Conservation (phyloP, 2,888 invertebrate genomes). For the Lycaena phlaeas region DNA sequence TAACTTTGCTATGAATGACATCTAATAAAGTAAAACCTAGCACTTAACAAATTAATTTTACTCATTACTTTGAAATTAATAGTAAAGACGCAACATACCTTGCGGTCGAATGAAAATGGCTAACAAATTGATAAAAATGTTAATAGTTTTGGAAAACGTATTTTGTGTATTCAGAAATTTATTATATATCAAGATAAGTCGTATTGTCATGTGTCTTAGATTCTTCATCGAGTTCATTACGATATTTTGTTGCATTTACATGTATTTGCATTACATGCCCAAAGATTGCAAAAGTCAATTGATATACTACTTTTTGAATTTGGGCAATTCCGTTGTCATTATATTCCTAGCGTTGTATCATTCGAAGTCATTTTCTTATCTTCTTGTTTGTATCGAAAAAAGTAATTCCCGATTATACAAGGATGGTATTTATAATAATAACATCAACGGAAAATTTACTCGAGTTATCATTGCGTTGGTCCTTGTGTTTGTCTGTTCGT, state of each 20-base stretch:
- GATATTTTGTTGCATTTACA: neutral
- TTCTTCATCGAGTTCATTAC: neutral
- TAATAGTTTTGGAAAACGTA: neutral
- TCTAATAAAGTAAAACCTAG: neutral
- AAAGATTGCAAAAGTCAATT: neutral
- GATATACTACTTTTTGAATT: neutral
- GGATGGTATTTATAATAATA: neutral
- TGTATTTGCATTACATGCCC: neutral
- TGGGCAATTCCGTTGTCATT: slow-evolving; percentile 1
- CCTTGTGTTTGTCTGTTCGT: neutral
- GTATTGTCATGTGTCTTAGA: neutral
- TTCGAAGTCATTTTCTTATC: neutral
- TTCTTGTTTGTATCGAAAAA: neutral
- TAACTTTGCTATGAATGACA: too few species aligned
- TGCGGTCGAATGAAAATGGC: neutral
- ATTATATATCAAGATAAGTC: neutral
- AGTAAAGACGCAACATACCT: neutral
- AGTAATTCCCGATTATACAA: neutral
- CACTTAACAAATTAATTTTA: neutral
- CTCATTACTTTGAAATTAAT: neutral
- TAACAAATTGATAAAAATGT: slow-evolving; percentile 3
- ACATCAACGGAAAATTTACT: neutral
- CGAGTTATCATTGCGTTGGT: neutral
- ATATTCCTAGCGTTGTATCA: neutral
- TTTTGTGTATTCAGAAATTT: neutral